A percentile compares a stretch with the other conserved stretches of the same genome.
Conservation (phyloP, 1,140 invertebrate species). For the Zaprionus capensis region DNA sequence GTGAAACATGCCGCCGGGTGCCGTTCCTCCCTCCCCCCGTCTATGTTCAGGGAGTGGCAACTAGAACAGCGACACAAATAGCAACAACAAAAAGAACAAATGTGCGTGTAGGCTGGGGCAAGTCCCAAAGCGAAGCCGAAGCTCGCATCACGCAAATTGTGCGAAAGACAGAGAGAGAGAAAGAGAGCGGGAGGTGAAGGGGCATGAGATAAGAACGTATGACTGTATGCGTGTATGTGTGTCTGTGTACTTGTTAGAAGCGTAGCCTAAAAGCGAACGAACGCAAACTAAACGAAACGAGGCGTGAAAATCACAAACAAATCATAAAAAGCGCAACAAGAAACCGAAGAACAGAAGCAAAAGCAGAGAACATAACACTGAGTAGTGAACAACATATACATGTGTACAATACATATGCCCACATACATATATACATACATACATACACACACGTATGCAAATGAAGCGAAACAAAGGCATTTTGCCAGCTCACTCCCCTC, state of each 20-base stretch:
- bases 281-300: conserved; percentile 70
- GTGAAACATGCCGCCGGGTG: conserved; percentile 65
- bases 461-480: conserved; percentile 65
- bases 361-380: conserved; percentile 7
- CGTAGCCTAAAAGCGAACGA: conserved; percentile 56
- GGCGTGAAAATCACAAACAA: conserved; percentile 80
- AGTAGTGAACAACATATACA: conserved; percentile 17
- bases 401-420: conserved; percentile 31
- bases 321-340: conserved; percentile 80
- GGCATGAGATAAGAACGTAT: conserved; percentile 49
- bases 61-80: conserved; percentile 7
- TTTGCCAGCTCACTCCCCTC: not conserved
- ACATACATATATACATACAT: not conserved
- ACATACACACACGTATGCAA: conserved; percentile 54
- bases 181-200: not conserved
- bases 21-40: not conserved
- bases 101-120: conserved; percentile 18
- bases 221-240: not conserved
- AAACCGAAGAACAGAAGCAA: conserved; percentile 34
- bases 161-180: conserved; percentile 11
- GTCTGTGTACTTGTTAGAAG: conserved; percentile 18
- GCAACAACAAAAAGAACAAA: conserved; percentile 12
- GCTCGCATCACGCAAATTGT: conserved; percentile 54
- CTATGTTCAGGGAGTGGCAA: not conserved
- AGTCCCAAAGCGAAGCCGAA: conserved; percentile 53